phyloP scores from a whole-genome alignment of 2,797 vertebrate genomes.

The Scolopax rusticola region DNA sequence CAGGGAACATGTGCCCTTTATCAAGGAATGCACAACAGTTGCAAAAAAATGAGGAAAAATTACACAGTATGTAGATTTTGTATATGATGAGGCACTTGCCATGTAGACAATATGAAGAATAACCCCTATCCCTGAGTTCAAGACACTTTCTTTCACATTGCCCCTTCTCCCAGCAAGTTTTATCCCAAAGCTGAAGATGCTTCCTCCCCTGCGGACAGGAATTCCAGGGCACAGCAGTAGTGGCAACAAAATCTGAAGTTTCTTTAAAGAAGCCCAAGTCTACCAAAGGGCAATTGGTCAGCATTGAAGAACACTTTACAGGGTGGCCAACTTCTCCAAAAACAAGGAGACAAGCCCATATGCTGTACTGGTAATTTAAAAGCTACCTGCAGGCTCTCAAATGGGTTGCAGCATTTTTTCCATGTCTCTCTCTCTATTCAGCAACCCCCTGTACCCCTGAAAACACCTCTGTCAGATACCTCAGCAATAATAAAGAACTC shows the following conservation, averaged over 20 bases:
- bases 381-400: background rate
- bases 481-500: background rate
- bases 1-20: background rate
- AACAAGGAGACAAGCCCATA: background rate
- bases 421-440: background rate
- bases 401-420: background rate
- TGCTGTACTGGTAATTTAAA: rapidly evolving
- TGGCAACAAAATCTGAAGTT: background rate
- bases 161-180: background rate
- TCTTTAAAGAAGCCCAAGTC: background rate
- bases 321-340: background rate
- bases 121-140: background rate
- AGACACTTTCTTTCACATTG: background rate
- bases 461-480: background rate
- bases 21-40: background rate
- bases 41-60: background rate
- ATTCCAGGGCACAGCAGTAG: background rate
- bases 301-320: background rate
- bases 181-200: background rate
- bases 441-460: background rate
- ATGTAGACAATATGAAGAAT: background rate
- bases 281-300: background rate
- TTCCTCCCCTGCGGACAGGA: rapidly evolving
- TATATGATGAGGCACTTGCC: background rate
- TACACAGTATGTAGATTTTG: rapidly evolving